Conservation (phyloP, 2,888 invertebrate species). For the Celastrina argiolus region DNA sequence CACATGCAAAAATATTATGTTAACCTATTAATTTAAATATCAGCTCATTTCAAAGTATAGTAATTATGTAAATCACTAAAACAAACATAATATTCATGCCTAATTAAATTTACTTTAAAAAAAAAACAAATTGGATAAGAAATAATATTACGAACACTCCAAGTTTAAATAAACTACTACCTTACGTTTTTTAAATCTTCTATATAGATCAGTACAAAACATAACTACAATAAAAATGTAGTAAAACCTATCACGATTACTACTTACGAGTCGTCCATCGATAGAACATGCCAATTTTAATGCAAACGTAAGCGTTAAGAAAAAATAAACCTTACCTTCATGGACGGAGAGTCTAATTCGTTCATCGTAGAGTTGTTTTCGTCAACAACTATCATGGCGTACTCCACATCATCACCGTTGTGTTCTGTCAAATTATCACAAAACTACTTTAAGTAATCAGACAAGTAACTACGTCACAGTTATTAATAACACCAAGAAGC, state of each 20-base stretch:
- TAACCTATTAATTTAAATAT: background rate
- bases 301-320: background rate
- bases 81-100: background rate
- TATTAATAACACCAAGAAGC: constrained; percentile 12
- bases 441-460: background rate
- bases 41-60: background rate
- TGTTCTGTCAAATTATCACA: constrained; percentile 54
- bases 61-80: background rate
- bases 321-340: constrained; percentile 81
- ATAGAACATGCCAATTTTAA: constrained; percentile 17
- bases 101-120: background rate
- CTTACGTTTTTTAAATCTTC: background rate
- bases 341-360: constrained; percentile 90
- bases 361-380: constrained; percentile 91
- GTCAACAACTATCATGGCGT: constrained; percentile 93
- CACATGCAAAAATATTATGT: constrained; percentile 19
- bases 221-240: background rate
- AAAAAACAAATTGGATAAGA: background rate
- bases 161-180: background rate
- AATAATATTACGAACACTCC: background rate
- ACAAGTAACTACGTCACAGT: background rate
- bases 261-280: constrained; percentile 13
- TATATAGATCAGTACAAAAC: background rate
- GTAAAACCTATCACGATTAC: background rate
- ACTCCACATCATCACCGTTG: constrained; percentile 88